phyloP scores from a whole-genome alignment of 2,888 invertebrate species.

The Rotaria magnacalcarata region DNA sequence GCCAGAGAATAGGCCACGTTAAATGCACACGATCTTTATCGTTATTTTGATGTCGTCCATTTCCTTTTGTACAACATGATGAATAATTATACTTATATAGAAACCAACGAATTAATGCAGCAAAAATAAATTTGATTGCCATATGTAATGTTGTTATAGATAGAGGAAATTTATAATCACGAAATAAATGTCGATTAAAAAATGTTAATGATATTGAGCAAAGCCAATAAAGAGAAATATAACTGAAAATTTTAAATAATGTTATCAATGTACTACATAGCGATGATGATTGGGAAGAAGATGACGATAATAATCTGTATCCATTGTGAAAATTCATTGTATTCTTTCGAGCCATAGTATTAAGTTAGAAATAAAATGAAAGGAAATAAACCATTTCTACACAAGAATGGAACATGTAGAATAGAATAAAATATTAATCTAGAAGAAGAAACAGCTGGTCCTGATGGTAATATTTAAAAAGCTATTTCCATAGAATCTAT shows the following conservation, averaged over 20 bases:
- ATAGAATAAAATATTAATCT: neutral
- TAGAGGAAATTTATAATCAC: slow-evolving; percentile 82
- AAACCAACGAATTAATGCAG: slow-evolving; percentile 69
- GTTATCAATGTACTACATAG: neutral
- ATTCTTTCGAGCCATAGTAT: neutral
- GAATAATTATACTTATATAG: slow-evolving; percentile 47
- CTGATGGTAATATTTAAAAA: neutral
- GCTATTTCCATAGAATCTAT: no score
- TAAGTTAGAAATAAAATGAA: neutral
- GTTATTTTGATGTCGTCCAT: slow-evolving; percentile 64
- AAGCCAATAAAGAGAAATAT: slow-evolving; percentile 75
- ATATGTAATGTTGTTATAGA: slow-evolving; percentile 84
- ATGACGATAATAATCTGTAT: neutral
- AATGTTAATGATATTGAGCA: slow-evolving; percentile 91
- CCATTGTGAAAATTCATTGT: neutral
- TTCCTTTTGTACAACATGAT: slow-evolving; percentile 55
- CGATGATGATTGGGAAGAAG: neutral
- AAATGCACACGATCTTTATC: slow-evolving; percentile 65
- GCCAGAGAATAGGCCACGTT: slow-evolving; percentile 73
- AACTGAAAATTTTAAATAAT: neutral
- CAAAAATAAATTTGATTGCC: slow-evolving; percentile 77
- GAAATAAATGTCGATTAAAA: slow-evolving; percentile 70
- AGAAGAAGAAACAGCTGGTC: neutral
- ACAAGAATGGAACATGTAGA: neutral
- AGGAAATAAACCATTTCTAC: neutral